Evolutionary conservation across 2,888 invertebrate species (phyloP), one percentile per base, ranked within the genome.

Genomic region (Limenitis arthemis): DNA sequence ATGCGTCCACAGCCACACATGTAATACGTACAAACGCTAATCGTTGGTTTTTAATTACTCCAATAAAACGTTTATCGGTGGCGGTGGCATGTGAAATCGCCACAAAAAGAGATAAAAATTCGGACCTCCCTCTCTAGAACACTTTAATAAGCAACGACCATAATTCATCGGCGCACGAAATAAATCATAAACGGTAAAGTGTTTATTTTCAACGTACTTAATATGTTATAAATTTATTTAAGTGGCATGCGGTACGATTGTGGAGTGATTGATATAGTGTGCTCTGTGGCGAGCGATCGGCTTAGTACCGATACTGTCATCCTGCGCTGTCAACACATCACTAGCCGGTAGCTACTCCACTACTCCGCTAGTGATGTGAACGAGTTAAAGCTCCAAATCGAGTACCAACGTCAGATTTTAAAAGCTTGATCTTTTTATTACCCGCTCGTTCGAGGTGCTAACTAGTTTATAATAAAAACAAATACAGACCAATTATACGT

Each of bases 151-250:
- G 80, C 75, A 73, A 75, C 77, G 75, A 72, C 72, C 75, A 79
- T 84, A 84, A 82, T 77, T 84, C 82, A 84, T 81, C 72, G 70
- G 63, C 72, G 75, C 76, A 80, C 73, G 73, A 76, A 81, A 85
- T 86, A 85, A 86, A 86, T 86, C 86, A 86, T 84, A 84, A 77
- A 77, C 77, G 68, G 78, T 76, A 79, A 82, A 82, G 79, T 85
- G 85, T 86, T 84, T 86, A 85, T 85, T 84, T 80, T 82, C 72
- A 75, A 80, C 73, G 82, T 83, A 83, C 81, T 84, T 86, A 85
- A 83, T 84, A 83, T 80, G 84, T 82, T 84, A 83, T 85, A 85
- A 86, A 86, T 85, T 83, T 83, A 82, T 84, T 83, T 82, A 84
- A 85, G 85, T 85, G 85, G 81, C 77, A 63, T 72, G 79, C 78